Percentiles rank a stretch among this genome's conserved stretches.
Evolutionary conservation across 2,797 vertebrate species (phyloP).

Genomic region (Hypotaenidia okinawae): DNA sequence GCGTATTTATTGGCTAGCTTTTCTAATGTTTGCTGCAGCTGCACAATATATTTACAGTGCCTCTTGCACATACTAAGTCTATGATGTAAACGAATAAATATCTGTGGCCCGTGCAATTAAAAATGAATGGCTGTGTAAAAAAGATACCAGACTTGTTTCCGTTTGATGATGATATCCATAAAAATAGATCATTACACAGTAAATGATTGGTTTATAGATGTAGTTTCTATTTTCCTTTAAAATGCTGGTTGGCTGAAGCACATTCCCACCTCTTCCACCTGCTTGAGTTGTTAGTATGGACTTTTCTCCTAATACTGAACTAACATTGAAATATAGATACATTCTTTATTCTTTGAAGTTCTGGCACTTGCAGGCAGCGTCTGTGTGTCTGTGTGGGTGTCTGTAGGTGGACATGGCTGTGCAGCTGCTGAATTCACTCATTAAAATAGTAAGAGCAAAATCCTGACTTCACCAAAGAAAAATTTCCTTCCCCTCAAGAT

Average conservation of each 20-base stretch:
- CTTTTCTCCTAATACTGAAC: background rate
- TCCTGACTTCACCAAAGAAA: background rate
- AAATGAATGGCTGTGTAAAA: constrained; percentile 51
- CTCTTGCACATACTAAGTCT: background rate
- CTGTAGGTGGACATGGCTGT: constrained; percentile 9
- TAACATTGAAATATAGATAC: background rate
- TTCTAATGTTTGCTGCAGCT: constrained; percentile 16
- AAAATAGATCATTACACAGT: constrained; percentile 21
- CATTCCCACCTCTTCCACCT: background rate
- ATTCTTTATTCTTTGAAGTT: background rate
- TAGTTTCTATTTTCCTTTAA: background rate
- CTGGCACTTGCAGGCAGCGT: background rate
- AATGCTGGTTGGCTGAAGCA: background rate
- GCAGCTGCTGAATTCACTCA: constrained; percentile 20
- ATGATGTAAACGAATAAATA: constrained; percentile 14
- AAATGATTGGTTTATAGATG: constrained; percentile 8
- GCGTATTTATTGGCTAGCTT: constrained; percentile 10
- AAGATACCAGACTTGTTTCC: background rate
- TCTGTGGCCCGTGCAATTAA: constrained; percentile 61
- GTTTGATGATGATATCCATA: background rate
- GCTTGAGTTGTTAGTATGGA: background rate
- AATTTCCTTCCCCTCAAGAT: background rate
- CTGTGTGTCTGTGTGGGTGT: background rate
- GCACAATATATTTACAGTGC: constrained; percentile 1
- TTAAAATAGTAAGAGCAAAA: background rate